Base-by-base conservation (phyloP, 2,797 vertebrate genomes). In the Leptatherina wallacei region DNA sequence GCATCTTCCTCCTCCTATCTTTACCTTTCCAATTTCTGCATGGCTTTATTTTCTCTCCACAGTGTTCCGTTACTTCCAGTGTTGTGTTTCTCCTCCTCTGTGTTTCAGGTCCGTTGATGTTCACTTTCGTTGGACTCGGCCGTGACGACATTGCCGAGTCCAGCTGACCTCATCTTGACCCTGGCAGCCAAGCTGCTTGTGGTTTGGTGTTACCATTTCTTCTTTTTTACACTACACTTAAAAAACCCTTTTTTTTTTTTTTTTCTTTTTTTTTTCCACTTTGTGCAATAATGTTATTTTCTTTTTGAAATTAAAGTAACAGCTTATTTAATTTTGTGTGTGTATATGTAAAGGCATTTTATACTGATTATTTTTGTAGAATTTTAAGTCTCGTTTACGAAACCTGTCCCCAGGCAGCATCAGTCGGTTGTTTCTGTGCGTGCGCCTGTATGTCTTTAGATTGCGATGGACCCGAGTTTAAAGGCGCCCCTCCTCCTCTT, bases 231-330 rank as follows among this genome's bases (percentile, higher is more conserved):
- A 94, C 79, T 91, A 94, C 94, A 94, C 89, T 88, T 87, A 77
- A 61, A 87, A 85, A 85, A n/a, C 0, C 0, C 1, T 5, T 90
- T 89, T 95, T 86, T 44, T 44, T 13, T 38, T 49, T 20, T 24
- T 4, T 24, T 4, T 1, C n/a, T n/a, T n/a, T n/a, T 27, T 1
- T 27, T 27, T 27, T 27, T 27, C 94, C 92, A 89, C 95, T 96
- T 96, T 95, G 97, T 98, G 97, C 97, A 98, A 98, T 99, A 98
- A 95, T 93, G 93, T 90, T 80, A 52, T 84, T 92, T 93, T 86
- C 89, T 93, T 80, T 80, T 83, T 86, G 51, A 49, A 78, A 86
- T 82, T 76, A 85, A 86, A 90, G 82, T 73, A 83, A 83, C 84
- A 94, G 95, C 95, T 93, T 96, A 96, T 97, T 97, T 96, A 96